phyloP scores from a whole-genome alignment of 2,797 vertebrate species.

The Prunella strophiata region DNA sequence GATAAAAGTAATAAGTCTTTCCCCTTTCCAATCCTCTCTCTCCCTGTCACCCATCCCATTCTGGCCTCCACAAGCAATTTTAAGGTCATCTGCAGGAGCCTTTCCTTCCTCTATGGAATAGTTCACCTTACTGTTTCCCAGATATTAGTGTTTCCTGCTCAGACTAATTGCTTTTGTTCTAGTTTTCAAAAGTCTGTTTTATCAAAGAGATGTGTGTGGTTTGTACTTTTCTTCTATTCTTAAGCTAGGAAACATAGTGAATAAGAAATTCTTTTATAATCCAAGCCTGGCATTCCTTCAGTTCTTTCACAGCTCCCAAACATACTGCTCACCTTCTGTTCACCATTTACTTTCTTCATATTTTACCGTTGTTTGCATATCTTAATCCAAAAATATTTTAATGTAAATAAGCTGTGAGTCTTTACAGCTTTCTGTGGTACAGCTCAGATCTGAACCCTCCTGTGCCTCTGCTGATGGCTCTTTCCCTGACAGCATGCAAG shows the following conservation, averaged over 20 bases:
- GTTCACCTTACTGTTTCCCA: background rate
- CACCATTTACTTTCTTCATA: background rate
- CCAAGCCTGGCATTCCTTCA: background rate
- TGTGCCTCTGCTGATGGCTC: background rate
- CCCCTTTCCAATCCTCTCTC: background rate
- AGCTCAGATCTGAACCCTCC: background rate
- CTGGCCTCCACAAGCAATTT: background rate
- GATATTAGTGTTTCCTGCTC: background rate
- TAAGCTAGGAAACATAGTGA: background rate
- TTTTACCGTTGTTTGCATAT: background rate
- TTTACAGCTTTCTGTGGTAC: background rate
- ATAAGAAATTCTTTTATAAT: slow-evolving; percentile 5
- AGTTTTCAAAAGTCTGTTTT: background rate
- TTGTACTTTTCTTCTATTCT: slow-evolving; percentile 21
- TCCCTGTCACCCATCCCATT: background rate
- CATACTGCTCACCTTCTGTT: slow-evolving; percentile 25
- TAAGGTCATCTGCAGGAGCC: background rate
- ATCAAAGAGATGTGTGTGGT: background rate
- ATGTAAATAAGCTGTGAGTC: slow-evolving; percentile 34
- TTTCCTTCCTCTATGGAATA: background rate
- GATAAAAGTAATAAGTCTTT: background rate
- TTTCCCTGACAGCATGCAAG: background rate
- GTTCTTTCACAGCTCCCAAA: background rate
- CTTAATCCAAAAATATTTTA: slow-evolving; percentile 18
- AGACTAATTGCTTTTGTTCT: background rate